These are phyloP conservation scores for Heteropelma amictum DNA, from an alignment of 2,888 invertebrate genomes.

Conservation along the genomic window DNA sequence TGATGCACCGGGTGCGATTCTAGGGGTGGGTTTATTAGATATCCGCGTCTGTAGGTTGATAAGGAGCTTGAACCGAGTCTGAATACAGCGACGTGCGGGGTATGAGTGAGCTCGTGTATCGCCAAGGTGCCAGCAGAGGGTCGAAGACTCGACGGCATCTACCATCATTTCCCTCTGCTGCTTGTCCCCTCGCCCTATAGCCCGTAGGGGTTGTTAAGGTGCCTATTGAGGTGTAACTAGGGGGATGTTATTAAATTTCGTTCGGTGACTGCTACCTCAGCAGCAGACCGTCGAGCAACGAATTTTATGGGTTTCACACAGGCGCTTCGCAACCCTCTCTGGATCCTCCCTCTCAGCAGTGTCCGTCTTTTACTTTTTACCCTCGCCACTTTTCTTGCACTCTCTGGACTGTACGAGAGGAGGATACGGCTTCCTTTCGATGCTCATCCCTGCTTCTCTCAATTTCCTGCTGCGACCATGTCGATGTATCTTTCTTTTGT, in stretches of 20 bases:
- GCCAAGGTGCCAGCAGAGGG: constrained; percentile 51
- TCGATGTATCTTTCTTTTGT: constrained; percentile 21
- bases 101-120: constrained; percentile 23
- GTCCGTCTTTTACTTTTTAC: constrained; percentile 12
- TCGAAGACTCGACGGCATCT: constrained; percentile 45
- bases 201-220: constrained; percentile 77
- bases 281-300: constrained; percentile 65
- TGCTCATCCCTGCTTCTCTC: neutral
- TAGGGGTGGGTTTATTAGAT: constrained; percentile 76
- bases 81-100: constrained; percentile 55
- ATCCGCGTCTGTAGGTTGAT: constrained; percentile 65
- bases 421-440: constrained; percentile 21
- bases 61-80: constrained; percentile 55
- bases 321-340: constrained; percentile 10
- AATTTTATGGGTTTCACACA: constrained; percentile 72
- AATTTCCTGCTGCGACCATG: constrained; percentile 9
- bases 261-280: constrained; percentile 72
- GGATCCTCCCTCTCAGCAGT: neutral
- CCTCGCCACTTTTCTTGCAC: constrained; percentile 23
- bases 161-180: constrained; percentile 56
- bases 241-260: constrained; percentile 78
- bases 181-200: constrained; percentile 35
- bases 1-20: constrained; percentile 62
- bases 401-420: constrained; percentile 32
- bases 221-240: constrained; percentile 78